Base-by-base conservation (phyloP, 2,888 invertebrate species). In the Tigriopus californicus region DNA sequence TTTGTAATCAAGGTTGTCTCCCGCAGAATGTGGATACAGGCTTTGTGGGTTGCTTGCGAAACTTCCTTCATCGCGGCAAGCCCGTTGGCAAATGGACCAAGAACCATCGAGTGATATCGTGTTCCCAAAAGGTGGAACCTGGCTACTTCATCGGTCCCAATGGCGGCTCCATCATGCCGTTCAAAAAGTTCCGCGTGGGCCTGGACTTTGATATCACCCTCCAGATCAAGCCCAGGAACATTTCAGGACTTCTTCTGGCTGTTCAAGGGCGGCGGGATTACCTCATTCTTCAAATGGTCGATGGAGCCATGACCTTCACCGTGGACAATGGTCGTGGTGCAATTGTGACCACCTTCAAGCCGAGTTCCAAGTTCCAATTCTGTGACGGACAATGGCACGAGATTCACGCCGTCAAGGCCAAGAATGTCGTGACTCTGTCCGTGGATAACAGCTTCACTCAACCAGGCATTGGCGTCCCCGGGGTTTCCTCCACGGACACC, bases 371-470 rank as follows among this genome's bases (percentile, higher is more conserved):
- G 61, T 79, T 81, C 65, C 74, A 76, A 61, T 78, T 94, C 62
- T 98, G 97, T 69, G 91, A 98, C 71, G 95, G 97, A 53, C 77
- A 85, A 60, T 98, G 95, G 95, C 94, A 97, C 68, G 41, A 53
- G 33, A 15, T 53, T 13, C 53, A 53, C 22, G 53, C 82, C 56
- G 78, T 83, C 40, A 95, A 94, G 71, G 82, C 84, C n/a, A 85
- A 85, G 71, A 90, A 90, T 70, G 82, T 91, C 20, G 83, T 92
- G 5, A 81, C 85, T 0, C 74, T 98, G 58, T 81, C 83, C 0
- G 87, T 97, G 1, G 89, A 95, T 72, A 84, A 82, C 10, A 76
- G 80, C 60, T 80, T 80, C 67, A 80, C 82, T 0, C 77, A 80
- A 63, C 82, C 86, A 0, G 83, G 81, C 1, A 77, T 85, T 41